phyloP scores from a whole-genome alignment of 2,888 invertebrate genomes.

The Busseola fusca region DNA sequence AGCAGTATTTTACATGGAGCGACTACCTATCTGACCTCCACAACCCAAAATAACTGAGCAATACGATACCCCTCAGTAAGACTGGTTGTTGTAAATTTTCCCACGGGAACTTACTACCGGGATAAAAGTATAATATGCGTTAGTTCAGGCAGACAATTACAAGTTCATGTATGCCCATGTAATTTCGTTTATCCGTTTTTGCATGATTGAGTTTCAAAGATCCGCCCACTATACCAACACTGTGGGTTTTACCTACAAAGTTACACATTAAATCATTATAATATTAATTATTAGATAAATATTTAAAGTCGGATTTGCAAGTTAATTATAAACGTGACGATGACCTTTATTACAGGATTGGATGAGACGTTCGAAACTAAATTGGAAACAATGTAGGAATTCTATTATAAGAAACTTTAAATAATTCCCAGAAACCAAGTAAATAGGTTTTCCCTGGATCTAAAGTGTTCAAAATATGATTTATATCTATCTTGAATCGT shows the following conservation, averaged over 20 bases:
- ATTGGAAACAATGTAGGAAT: background rate
- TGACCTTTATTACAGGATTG: background rate
- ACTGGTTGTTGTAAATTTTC: background rate
- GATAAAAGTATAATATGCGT: background rate
- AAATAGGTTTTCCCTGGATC: background rate
- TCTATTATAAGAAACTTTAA: background rate
- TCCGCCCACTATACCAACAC: too few species aligned
- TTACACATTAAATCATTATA: background rate
- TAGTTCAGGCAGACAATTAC: background rate
- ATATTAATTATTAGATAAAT: background rate
- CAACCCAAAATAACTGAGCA: too few species aligned
- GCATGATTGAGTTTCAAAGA: background rate
- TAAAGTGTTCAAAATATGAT: background rate
- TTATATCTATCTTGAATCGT: background rate
- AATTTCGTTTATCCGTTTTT: background rate
- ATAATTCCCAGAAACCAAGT: background rate
- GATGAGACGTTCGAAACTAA: background rate
- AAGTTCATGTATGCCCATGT: background rate
- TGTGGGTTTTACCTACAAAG: background rate
- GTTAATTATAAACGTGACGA: background rate
- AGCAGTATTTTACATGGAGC: too few species aligned
- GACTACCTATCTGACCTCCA: too few species aligned
- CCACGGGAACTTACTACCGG: background rate
- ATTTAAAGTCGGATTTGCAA: background rate
- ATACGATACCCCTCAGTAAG: too few species aligned